These are phyloP conservation scores for Actinernus sp. DNA, from an alignment of 92 coral and sea anemone species.

Conservation along the genomic window DNA sequence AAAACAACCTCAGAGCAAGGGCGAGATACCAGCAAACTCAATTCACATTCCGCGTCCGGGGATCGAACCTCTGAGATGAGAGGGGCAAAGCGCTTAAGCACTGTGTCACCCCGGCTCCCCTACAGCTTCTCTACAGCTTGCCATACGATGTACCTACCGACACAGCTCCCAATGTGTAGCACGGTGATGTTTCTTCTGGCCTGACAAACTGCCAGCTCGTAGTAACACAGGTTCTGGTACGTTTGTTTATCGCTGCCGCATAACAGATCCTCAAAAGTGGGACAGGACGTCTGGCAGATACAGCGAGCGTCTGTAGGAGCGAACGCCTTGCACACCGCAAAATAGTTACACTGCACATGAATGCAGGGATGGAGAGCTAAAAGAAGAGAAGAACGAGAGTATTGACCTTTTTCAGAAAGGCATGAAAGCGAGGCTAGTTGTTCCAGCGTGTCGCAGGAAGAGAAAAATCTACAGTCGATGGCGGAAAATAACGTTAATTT, in stretches of 20 bases:
- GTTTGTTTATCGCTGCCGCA: conserved; percentile 53
- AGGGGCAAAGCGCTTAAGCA: too few species aligned
- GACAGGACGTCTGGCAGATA: conserved; percentile 66
- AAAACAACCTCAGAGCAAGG: too few species aligned
- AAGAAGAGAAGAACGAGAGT: background rate
- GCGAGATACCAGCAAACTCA: too few species aligned
- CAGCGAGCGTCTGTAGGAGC: conserved; percentile 69
- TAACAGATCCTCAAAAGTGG: conserved; percentile 52
- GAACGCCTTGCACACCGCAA: conserved; percentile 59
- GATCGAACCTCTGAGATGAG: too few species aligned
- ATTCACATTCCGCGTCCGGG: too few species aligned
- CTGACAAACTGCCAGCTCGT: conserved; percentile 44
- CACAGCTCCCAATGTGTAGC: conserved; percentile 58
- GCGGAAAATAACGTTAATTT: too few species aligned
- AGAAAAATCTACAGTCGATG: too few species aligned
- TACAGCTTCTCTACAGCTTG: too few species aligned
- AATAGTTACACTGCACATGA: conserved; percentile 55
- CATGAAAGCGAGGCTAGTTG: too few species aligned
- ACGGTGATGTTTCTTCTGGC: conserved; percentile 21
- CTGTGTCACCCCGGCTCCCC: too few species aligned
- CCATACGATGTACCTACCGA: conserved; percentile 20
- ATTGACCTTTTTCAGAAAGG: too few species aligned
- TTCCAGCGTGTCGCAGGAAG: too few species aligned
- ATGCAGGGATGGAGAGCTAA: conserved; percentile 71
- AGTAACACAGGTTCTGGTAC: conserved; percentile 46